Conservation (phyloP, 2,113 vertebrate species). For the Acinonyx jubatus region DNA sequence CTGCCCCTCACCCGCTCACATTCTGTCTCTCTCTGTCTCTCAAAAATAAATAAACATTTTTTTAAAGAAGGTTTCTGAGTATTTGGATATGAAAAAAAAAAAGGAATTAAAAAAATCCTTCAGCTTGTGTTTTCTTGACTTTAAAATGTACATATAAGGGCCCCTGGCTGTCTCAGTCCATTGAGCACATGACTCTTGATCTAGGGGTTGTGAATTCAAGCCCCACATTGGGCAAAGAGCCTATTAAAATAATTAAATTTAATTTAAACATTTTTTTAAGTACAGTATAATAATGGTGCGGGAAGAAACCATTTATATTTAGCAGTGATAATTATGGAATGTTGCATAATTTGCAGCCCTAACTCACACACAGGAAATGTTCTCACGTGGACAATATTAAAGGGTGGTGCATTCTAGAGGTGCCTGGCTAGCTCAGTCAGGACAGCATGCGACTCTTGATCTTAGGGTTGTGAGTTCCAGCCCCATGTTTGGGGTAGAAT, state of each 20-base stretch:
- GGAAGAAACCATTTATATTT: neutral
- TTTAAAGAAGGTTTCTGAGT: conserved; percentile 1
- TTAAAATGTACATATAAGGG: neutral
- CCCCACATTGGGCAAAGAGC: neutral
- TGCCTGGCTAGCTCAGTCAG: neutral
- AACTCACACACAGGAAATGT: neutral
- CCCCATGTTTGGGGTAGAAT: neutral
- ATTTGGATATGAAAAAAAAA: neutral
- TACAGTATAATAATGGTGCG: neutral
- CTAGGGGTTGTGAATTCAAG: neutral
- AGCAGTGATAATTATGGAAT: neutral
- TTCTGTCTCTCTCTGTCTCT: no score
- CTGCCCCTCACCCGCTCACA: no score
- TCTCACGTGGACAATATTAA: neutral
- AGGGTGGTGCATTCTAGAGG: neutral
- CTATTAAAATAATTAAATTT: neutral
- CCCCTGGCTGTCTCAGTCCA: neutral
- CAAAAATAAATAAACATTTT: no score
- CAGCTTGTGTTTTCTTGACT: neutral
- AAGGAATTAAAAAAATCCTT: conserved; percentile 43
- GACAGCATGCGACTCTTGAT: neutral
- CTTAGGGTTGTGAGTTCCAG: neutral
- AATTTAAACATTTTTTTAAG: neutral
- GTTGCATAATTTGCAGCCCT: neutral
- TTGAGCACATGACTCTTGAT: neutral